Base-by-base conservation (phyloP, 2,888 invertebrate genomes). In the Heterodera filipjevi region DNA sequence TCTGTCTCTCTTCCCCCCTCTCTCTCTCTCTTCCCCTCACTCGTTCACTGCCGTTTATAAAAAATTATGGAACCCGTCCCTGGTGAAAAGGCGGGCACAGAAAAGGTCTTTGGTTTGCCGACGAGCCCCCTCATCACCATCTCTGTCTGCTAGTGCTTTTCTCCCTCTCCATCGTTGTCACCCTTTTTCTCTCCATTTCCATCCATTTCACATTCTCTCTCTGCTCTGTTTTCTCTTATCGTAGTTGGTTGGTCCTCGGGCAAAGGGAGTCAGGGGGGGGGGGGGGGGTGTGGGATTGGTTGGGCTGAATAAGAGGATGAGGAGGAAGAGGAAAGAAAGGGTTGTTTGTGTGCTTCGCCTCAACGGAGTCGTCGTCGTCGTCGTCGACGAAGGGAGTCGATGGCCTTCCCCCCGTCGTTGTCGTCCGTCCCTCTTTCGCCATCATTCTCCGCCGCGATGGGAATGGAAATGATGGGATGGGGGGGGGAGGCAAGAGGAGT, bases 301-400 rank as follows among this genome's bases (percentile, higher is more conserved):
- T 19, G 59, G 59, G 59, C 59, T 59, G 59, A 59, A 59, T 59
- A 59, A 59, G 59, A 59, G 59, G 27, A 27, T 27, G 59, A 27
- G 27, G n/a, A 12, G n/a, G n/a, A 0, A 12, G 27, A 27, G 5
- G n/a, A 6, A 8, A 27, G 59, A 12, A 6, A 27, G n/a, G 27
- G 59, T n/a, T 59, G 59, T 59, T 59, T 59, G 59, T 59, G 59
- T 59, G 59, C 59, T 59, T 59, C 59, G 59, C 27, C n/a, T n/a
- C 59, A n/a, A 19, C 53, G 53, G 53, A 53, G 19, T 53, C 53
- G 53, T 53, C 53, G 19, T 22, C 53, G 19, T 22, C 53, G 53
- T 59, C 3, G 49, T 19, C 49, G 19, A 14, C 10, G 59, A 59
- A 2, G 59, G n/a, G 59, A 59, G 49, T 19, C 59, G 59, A 59